Conservation (phyloP, 1,140 invertebrate species). For the Colletes latitarsis region DNA sequence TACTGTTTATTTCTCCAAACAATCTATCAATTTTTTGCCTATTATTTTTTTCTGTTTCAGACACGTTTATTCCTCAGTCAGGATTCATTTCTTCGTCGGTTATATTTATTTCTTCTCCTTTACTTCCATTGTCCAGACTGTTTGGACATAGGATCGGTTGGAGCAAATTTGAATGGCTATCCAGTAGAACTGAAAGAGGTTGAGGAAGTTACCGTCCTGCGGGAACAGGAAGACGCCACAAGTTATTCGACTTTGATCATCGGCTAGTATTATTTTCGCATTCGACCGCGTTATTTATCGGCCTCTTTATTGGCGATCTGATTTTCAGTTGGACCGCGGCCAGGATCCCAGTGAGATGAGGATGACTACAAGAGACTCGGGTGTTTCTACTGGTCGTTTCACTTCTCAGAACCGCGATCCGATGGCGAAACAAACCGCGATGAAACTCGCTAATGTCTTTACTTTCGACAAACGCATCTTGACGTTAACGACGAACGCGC, state of each 20-base stretch:
- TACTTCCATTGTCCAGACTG: no score
- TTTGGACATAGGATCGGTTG: no score
- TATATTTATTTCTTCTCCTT: neutral
- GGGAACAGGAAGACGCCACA: neutral
- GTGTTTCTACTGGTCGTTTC: constrained; percentile 44
- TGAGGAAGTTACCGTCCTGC: neutral
- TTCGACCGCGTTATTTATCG: constrained; percentile 64
- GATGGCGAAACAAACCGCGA: constrained; percentile 30
- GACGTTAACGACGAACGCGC: constrained; percentile 7
- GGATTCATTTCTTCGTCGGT: neutral
- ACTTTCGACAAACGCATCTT: constrained; percentile 42
- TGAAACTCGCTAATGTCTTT: constrained; percentile 35
- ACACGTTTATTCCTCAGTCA: no score
- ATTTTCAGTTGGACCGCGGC: constrained; percentile 58
- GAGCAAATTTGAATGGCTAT: no score
- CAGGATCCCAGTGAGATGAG: constrained; percentile 24
- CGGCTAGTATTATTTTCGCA: constrained; percentile 62
- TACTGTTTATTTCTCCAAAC: neutral
- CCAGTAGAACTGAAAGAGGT: no score
- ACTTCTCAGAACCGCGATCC: constrained; percentile 49
- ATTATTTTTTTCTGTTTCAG: neutral
- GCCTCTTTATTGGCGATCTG: constrained; percentile 60
- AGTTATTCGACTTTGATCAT: constrained; percentile 53
- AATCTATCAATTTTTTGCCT: no score
- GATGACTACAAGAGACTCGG: neutral